Evolutionary conservation across 2,113 vertebrate genomes (phyloP), one percentile per base, ranked within the genome.

Genomic region (Salvelinus fontinalis): DNA sequence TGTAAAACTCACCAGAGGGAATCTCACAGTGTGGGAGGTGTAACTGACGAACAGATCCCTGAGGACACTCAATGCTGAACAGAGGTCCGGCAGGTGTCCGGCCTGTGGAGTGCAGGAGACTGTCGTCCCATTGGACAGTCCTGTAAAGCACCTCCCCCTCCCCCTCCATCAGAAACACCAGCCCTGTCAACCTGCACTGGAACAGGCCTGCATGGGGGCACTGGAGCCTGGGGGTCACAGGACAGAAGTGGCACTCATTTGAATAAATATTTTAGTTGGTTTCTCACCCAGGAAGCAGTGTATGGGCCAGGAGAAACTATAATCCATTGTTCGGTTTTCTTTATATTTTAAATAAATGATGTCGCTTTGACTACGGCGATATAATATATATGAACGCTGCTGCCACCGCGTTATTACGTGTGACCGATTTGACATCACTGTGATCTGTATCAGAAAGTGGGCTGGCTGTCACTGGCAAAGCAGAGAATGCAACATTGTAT

Each of bases 1-100:
- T 81, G 74, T 6, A 24, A n/a, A 24, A 65, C 79, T 71, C 72
- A 86, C 83, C 82, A 57, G 70, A 60, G 29, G 18, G 0, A 5
- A 74, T 51, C 67, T 78, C 83, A 70, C 88, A 88, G 82, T 88
- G 86, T 66, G 85, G 88, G 60, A 90, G n/a, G 59, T 83, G 76
- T n/a, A 90, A 75, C 74, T 74, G 60, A 54, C 7, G 4, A 20
- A 88, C 5, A 34, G 79, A 74, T 31, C 74, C 69, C 70, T 31
- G 51, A 71, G 24, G 44, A 70, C 84, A 83, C 4, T 76, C 1
- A 2, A 88, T 81, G 71, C 62, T 24, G 29, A 79, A 85, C 70
- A 88, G 79, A 3, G 81, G 84, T 8, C 86, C 86, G 24, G 82
- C 84, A 22, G 78, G 74, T 14, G 20, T 16, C 26, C 80, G 77